These are phyloP conservation scores for Drosophila ezoana DNA, from an alignment of 2,888 invertebrate species.

Conservation along the genomic window DNA sequence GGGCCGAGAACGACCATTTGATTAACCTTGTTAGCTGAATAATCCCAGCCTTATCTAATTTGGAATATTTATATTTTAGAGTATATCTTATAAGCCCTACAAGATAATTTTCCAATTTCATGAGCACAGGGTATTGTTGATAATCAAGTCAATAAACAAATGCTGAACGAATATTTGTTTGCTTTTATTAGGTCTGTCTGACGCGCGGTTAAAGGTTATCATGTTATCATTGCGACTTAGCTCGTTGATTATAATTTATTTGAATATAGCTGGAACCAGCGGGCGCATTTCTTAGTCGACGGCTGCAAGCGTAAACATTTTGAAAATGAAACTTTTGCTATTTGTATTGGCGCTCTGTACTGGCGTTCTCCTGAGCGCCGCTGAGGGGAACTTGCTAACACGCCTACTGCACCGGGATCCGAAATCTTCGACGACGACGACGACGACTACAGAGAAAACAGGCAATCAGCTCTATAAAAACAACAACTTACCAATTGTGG, in stretches of 20 bases:
- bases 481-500: conserved; percentile 67
- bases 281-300: conserved; percentile 29
- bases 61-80: too few relatives aligned
- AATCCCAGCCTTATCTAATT: too few relatives aligned
- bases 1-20: too few relatives aligned
- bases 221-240: conserved; percentile 14
- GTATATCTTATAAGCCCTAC: too few relatives aligned
- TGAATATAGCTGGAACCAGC: not conserved
- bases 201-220: conserved; percentile 41
- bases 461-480: conserved; percentile 50
- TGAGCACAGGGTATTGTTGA: not conserved
- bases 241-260: conserved; percentile 16
- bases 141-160: not conserved
- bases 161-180: conserved; percentile 8
- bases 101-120: not conserved
- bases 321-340: conserved; percentile 52
- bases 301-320: conserved; percentile 26
- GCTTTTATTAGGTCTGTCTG: conserved; percentile 13
- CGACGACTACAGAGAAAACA: conserved; percentile 44
- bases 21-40: too few relatives aligned
- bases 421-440: conserved; percentile 26
- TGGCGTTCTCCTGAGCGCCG: conserved; percentile 15
- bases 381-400: conserved; percentile 29
- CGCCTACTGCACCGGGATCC: conserved; percentile 40
- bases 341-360: conserved; percentile 25